Percentiles rank a stretch among this genome's conserved stretches.
Evolutionary conservation across 2,888 invertebrate genomes (phyloP).

Genomic region (Chouioia cunea): DNA sequence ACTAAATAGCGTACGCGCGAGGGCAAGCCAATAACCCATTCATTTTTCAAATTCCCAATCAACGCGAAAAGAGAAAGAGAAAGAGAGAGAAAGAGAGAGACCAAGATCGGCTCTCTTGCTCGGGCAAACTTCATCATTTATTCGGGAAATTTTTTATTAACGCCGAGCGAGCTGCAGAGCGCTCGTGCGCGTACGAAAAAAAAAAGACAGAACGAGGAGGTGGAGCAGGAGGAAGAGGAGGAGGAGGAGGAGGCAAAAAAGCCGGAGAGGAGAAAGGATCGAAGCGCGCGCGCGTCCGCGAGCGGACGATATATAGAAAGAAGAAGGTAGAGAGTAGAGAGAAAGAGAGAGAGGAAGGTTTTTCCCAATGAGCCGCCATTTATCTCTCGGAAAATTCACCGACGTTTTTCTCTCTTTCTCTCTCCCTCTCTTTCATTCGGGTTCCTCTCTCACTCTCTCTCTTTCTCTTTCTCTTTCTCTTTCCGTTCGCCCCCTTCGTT

Average conservation of each 20-base stretch:
- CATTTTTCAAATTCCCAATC: conserved; percentile 48
- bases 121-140: conserved; percentile 46
- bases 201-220: conserved; percentile 30
- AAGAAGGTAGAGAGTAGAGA: conserved; percentile 28
- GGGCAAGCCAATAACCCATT: conserved; percentile 43
- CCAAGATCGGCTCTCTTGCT: conserved; percentile 22
- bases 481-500: background rate
- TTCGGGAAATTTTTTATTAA: conserved; percentile 50
- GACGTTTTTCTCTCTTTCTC: conserved; percentile 57
- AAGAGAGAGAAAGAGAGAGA: conserved; percentile 31
- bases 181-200: conserved; percentile 24
- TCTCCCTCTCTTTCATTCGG: background rate
- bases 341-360: conserved; percentile 53
- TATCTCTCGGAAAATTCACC: conserved; percentile 61
- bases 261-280: background rate
- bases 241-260: conserved; percentile 34
- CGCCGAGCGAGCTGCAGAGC: conserved; percentile 20
- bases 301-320: conserved; percentile 26
- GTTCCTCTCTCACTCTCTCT: conserved; percentile 51
- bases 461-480: conserved; percentile 52
- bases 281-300: conserved; percentile 1
- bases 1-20: conserved; percentile 42
- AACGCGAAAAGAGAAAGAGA: conserved; percentile 34
- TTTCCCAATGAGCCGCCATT: conserved; percentile 61
- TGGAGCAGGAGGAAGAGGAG: too few relatives aligned